Percentiles rank a stretch among this genome's conserved stretches.
Evolutionary conservation across 2,113 vertebrate genomes (phyloP).

Genomic region (Larimichthys polyactis): DNA sequence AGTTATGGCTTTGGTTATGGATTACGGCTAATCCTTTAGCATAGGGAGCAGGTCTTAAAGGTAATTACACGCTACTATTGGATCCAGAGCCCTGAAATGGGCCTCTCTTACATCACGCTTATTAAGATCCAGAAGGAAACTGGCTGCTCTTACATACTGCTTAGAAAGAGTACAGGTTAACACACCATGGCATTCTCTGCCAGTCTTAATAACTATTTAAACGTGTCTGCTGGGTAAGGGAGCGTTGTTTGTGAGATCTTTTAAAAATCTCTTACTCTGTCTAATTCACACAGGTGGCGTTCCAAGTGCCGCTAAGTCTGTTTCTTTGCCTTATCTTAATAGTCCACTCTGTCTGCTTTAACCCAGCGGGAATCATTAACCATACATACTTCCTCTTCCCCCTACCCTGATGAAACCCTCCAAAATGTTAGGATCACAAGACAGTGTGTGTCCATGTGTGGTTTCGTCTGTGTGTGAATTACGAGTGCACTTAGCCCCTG

Average conservation of each 20-base stretch:
- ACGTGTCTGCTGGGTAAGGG: slow-evolving; percentile 10
- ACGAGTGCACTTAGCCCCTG: slow-evolving; percentile 29
- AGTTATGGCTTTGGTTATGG: slow-evolving; percentile 82
- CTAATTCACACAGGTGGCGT: slow-evolving; percentile 20
- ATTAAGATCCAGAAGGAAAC: slow-evolving; percentile 66
- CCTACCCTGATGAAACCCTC: slow-evolving; percentile 45
- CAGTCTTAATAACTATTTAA: slow-evolving; percentile 34
- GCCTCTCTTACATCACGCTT: slow-evolving; percentile 65
- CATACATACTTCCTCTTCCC: slow-evolving; percentile 62
- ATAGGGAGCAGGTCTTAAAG: slow-evolving; percentile 80
- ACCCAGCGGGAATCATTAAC: slow-evolving; percentile 74
- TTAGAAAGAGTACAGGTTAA: slow-evolving; percentile 62
- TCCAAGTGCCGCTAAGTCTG: slow-evolving; percentile 67
- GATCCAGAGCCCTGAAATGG: slow-evolving; percentile 74
- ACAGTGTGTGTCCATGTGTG: slow-evolving; percentile 31
- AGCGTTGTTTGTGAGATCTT: slow-evolving; percentile 7
- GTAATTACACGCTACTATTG: slow-evolving; percentile 82
- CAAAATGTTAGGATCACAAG: slow-evolving; percentile 49
- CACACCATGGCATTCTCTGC: slow-evolving; percentile 32
- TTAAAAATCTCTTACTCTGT: slow-evolving; percentile 24
- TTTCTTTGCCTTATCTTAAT: slow-evolving; percentile 72
- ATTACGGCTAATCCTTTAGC: slow-evolving; percentile 80
- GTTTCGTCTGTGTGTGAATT: slow-evolving; percentile 43
- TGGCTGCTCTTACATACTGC: slow-evolving; percentile 57
- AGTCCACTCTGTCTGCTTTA: slow-evolving; percentile 61